Percentiles rank a stretch among this genome's conserved stretches.
Evolutionary conservation across 23 tunicate genomes (phyloP).

Genomic region (Trididemnum clinides): DNA sequence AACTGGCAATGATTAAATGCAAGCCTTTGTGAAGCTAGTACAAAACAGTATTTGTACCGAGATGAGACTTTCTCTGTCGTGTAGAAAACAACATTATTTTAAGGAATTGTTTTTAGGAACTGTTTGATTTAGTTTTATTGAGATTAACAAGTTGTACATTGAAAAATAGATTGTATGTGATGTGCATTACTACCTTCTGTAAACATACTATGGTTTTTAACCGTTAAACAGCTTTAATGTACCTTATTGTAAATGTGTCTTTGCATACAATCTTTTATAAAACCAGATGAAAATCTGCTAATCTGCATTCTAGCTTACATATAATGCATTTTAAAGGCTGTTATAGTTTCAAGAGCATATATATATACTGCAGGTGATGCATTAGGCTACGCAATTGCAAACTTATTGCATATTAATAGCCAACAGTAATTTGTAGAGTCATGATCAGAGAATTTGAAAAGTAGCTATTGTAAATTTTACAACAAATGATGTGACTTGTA

Average conservation of each 20-base stretch:
- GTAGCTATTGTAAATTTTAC: no score
- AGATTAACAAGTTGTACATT: slow-evolving; percentile 14
- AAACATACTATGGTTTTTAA: slow-evolving; percentile 13
- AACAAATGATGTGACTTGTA: no score
- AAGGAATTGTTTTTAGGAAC: slow-evolving; percentile 10
- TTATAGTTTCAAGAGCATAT: slow-evolving; percentile 10
- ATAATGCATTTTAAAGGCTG: slow-evolving; percentile 19
- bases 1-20: slow-evolving; percentile 20
- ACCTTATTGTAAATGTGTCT: slow-evolving; percentile 16
- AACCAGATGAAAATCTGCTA: slow-evolving; percentile 10
- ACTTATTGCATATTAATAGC: no score
- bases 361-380: slow-evolving; percentile 17
- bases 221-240: slow-evolving; percentile 2
- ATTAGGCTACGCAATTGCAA: slow-evolving; percentile 20
- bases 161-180: slow-evolving; percentile 13
- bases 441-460: no score
- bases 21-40: slow-evolving; percentile 24
- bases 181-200: slow-evolving; percentile 14
- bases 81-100: slow-evolving; percentile 13
- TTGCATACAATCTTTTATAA: slow-evolving; percentile 8
- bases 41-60: slow-evolving; percentile 15
- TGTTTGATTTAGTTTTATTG: slow-evolving; percentile 17
- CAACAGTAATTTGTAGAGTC: no score
- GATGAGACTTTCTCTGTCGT: slow-evolving; percentile 14
- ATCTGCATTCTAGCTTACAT: no score